phyloP scores from a whole-genome alignment of 92 coral and sea anemone species.

The Bergia puertoricense region DNA sequence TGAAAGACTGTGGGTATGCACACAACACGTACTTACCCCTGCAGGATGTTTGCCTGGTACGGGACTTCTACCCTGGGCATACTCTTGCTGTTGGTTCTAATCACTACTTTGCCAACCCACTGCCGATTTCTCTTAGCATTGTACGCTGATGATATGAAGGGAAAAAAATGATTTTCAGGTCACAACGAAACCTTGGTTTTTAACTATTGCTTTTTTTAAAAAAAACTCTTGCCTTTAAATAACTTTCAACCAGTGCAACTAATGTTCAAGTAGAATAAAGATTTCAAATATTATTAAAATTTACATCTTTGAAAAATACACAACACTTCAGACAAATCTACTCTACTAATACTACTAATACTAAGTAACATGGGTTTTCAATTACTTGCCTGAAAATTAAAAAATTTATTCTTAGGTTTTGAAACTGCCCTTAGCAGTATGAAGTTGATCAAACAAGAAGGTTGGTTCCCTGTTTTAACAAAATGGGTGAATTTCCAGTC shows the following conservation, averaged over 20 bases:
- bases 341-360: too few species aligned
- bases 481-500: too few species aligned
- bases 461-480: too few species aligned
- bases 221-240: neutral
- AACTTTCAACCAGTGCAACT: neutral
- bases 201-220: too few species aligned
- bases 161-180: neutral
- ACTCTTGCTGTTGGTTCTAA: slow-evolving; percentile 84
- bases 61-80: slow-evolving; percentile 80
- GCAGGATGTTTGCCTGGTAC: slow-evolving; percentile 90
- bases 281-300: too few species aligned
- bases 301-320: neutral
- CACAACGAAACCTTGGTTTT: neutral
- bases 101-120: slow-evolving; percentile 74
- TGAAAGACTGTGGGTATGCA: neutral
- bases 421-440: too few species aligned
- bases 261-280: too few species aligned
- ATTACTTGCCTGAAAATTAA: too few species aligned
- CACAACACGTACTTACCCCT: slow-evolving; percentile 70
- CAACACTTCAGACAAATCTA: neutral
- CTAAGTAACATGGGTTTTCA: too few species aligned
- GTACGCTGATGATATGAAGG: slow-evolving; percentile 57
- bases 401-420: too few species aligned
- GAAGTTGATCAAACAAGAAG: too few species aligned
- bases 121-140: slow-evolving; percentile 88